A percentile compares a stretch with the other conserved stretches of the same genome.
Conservation (phyloP, 1,140 invertebrate species). For the Drosophila santomea region DNA sequence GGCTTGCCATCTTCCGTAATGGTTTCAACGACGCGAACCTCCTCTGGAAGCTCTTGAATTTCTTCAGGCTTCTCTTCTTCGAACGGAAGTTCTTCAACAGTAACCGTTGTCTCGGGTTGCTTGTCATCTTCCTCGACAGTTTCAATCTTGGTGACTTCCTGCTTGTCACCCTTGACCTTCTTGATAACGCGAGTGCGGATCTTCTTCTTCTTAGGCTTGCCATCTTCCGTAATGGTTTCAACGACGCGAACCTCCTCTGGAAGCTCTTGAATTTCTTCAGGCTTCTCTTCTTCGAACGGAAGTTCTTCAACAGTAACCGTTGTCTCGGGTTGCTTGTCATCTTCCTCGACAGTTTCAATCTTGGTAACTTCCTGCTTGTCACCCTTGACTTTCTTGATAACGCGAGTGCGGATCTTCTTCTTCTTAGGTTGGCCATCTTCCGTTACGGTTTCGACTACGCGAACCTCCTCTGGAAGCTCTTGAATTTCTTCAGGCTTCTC, state of each 20-base stretch:
- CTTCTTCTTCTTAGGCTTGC: constrained; percentile 8
- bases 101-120: background rate
- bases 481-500: background rate
- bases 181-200: constrained; percentile 1
- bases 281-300: background rate
- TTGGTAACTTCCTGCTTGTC: constrained; percentile 4
- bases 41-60: constrained; percentile 3
- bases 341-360: constrained; percentile 5
- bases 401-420: constrained; percentile 4
- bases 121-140: background rate
- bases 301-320: constrained; percentile 1
- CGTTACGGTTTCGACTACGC: background rate
- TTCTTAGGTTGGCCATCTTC: constrained; percentile 1
- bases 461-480: constrained; percentile 4
- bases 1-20: constrained; percentile 5
- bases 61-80: background rate
- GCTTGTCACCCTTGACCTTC: constrained; percentile 7
- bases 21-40: constrained; percentile 4
- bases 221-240: constrained; percentile 5
- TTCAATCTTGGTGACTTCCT: constrained; percentile 2
- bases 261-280: background rate
- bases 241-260: constrained; percentile 3
- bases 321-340: constrained; percentile 3
- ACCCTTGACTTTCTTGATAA: constrained; percentile 5
- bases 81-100: background rate